Base-by-base conservation (phyloP, 2,113 vertebrate genomes). In the zebrafish (Danio rerio) region DNA sequence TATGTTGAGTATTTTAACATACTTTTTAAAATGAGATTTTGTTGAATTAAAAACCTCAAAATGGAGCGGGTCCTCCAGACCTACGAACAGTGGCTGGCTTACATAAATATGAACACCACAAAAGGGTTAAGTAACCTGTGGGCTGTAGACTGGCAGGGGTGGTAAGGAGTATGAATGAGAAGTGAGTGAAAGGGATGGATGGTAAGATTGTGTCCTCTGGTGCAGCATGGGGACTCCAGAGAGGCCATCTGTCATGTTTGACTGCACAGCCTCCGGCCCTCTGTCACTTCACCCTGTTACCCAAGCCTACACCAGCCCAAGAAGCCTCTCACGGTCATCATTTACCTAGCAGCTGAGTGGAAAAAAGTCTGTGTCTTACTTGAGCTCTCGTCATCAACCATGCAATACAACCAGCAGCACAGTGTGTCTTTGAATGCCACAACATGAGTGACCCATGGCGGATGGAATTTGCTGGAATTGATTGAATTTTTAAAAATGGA, bases 171-270 rank as follows among this genome's bases (percentile, higher is more conserved):
- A 47, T 47, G 73, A 76, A 42, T 40, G 70, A 42, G 70, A 20
- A 55, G 70, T 9, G 50, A 73, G 50, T 10, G 70, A n/a, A 42
- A 45, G 7, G 53, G 40, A 75, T 75, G 71, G 71, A 49, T 8
- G 16, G 52, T 43, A 11, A 43, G 52, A 59, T 43, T 13, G 31
- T 53, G 52, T 73, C 20, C 50, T 73, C 50, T 56, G 50, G 70
- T 73, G 70, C 20, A n/a, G 70, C 10, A 40, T 18, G 73, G 73
- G 55, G 43, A 18, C 73, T 76, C 55, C 73, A 59, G 73, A 58
- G 73, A 76, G 42, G 55, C 73, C 73, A 76, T 76, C 73, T 76
- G 73, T 76, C 73, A 76, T 76, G 73, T 76, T 47, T 59, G 73
- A 76, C 73, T 76, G 73, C 40, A 76, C 73, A 47, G 55, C 73